Evolutionary conservation across 1,140 invertebrate genomes (phyloP).

Genomic region (Hypothenemus hampei): DNA sequence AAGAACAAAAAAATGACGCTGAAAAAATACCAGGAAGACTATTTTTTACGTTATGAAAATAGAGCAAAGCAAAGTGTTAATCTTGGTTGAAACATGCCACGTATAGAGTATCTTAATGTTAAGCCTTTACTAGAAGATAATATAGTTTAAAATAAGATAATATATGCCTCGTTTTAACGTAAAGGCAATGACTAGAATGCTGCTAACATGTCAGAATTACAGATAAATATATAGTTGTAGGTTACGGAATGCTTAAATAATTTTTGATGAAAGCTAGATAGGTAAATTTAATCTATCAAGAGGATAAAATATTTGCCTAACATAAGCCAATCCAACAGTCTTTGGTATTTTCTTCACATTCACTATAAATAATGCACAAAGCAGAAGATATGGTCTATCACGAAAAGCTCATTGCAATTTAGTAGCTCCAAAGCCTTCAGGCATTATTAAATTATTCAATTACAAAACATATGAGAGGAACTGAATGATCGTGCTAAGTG

Average conservation of each 20-base stretch:
- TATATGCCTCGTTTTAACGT: not conserved
- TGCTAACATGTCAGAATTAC: not conserved
- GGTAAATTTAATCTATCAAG: slow-evolving; percentile 13
- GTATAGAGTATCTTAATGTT: no score
- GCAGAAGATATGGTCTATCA: slow-evolving; percentile 45
- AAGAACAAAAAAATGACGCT: no score
- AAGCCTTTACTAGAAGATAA: not conserved
- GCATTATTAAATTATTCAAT: no score
- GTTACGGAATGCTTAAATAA: slow-evolving; percentile 19
- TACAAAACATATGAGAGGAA: no score
- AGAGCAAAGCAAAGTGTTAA: not conserved
- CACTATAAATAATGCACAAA: slow-evolving; percentile 42
- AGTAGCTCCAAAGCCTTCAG: slow-evolving; percentile 22
- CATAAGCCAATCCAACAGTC: slow-evolving; percentile 40
- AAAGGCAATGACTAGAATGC: slow-evolving; percentile 11
- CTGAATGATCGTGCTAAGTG: no score
- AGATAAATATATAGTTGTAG: not conserved
- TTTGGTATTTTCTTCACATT: slow-evolving; percentile 42
- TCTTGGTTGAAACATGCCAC: no score
- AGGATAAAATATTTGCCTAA: slow-evolving; percentile 28
- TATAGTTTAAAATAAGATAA: not conserved
- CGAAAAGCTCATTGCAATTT: slow-evolving; percentile 40
- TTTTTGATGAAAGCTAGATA: slow-evolving; percentile 15
- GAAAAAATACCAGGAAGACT: no score
- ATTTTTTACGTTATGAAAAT: no score